Evolutionary conservation across 2,113 vertebrate species (phyloP).

Genomic region (Montifringilla adamsi): DNA sequence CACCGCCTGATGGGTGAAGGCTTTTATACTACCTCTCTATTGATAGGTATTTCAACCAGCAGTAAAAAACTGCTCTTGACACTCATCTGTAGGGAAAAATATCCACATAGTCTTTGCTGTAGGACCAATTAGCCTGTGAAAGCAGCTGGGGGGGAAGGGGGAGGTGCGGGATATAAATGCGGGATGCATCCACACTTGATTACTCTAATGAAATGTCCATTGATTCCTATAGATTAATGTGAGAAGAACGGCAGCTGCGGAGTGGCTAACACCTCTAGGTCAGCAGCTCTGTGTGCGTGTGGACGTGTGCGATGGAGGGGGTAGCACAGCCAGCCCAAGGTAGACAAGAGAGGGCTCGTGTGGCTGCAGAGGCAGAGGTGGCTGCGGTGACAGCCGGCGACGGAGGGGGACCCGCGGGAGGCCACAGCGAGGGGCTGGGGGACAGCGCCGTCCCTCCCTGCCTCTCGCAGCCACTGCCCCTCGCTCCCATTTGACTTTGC

Average conservation of each 20-base stretch:
- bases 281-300: constrained; percentile 56
- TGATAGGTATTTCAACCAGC: constrained; percentile 74
- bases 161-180: constrained; percentile 73
- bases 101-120: constrained; percentile 72
- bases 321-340: background rate
- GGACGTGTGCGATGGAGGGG: background rate
- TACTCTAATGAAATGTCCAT: constrained; percentile 87
- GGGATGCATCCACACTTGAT: constrained; percentile 81
- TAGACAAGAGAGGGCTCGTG: background rate
- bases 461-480: background rate
- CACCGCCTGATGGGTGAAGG: constrained; percentile 53
- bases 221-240: constrained; percentile 86
- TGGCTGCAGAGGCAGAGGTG: background rate
- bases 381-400: background rate
- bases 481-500: constrained; percentile 72
- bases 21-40: constrained; percentile 68
- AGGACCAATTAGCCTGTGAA: constrained; percentile 78
- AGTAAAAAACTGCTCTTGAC: constrained; percentile 76
- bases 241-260: constrained; percentile 81
- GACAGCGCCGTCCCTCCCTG: background rate
- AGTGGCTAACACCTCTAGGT: constrained; percentile 77
- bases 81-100: constrained; percentile 76
- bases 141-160: constrained; percentile 63
- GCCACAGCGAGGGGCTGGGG: background rate
- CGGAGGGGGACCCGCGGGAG: background rate